Evolutionary conservation across 2,113 vertebrate species (phyloP).

Genomic region (Struthio camelus): DNA sequence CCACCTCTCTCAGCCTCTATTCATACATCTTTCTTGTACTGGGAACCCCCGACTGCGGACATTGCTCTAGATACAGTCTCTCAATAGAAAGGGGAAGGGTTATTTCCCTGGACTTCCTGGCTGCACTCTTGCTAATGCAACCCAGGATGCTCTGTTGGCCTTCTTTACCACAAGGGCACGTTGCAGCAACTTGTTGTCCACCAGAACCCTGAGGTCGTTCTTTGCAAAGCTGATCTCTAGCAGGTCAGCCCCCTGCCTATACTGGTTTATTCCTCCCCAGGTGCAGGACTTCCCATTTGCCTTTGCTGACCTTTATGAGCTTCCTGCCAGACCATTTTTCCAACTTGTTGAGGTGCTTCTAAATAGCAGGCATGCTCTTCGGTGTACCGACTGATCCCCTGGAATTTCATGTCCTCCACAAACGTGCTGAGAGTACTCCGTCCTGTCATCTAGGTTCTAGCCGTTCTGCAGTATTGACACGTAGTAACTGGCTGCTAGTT

Average conservation of each 20-base stretch:
- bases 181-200: not conserved
- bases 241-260: fast-evolving
- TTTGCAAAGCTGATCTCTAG: not conserved
- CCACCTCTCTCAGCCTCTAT: not conserved
- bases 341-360: not conserved
- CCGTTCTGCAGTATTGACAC: not conserved
- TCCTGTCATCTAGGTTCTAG: not conserved
- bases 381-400: fast-evolving
- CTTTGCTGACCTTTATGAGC: not conserved
- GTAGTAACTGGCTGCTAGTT: not conserved
- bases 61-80: not conserved
- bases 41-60: not conserved
- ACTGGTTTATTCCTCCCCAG: not conserved
- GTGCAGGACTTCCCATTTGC: not conserved
- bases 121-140: not conserved
- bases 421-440: not conserved
- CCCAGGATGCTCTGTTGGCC: not conserved
- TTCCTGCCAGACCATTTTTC: not conserved
- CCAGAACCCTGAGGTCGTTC: not conserved
- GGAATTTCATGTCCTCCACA: not conserved
- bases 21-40: not conserved
- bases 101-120: not conserved
- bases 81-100: not conserved
- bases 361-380: fast-evolving
- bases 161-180: not conserved